Evolutionary conservation across 2,113 vertebrate species (phyloP).

Genomic region (Dipodomys stephensi): DNA sequence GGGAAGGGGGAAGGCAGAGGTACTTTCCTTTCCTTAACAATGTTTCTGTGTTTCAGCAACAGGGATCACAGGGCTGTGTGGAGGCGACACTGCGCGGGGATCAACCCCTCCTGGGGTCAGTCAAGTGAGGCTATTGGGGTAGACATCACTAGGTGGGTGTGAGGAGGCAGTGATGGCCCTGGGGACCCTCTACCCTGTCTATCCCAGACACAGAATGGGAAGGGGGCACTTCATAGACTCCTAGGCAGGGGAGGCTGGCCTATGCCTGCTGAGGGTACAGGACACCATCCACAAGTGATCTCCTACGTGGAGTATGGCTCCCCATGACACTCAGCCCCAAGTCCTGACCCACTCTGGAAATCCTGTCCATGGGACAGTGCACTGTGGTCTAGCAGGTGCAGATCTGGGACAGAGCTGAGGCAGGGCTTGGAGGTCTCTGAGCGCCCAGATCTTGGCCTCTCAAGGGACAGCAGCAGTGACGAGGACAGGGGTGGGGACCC

Average conservation of each 20-base stretch:
- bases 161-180: too few species aligned
- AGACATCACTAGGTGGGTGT: neutral
- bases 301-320: too few species aligned
- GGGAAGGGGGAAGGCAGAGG: neutral
- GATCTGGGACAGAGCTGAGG: too few species aligned
- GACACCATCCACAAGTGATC: too few species aligned
- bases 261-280: too few species aligned
- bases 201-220: accelerated
- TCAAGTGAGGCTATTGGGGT: neutral
- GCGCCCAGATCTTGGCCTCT: neutral
- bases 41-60: too few species aligned
- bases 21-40: neutral
- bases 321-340: neutral
- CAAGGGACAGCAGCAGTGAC: neutral
- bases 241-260: neutral
- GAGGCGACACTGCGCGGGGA: neutral
- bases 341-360: too few species aligned
- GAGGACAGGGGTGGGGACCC: neutral
- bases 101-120: neutral
- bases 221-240: neutral
- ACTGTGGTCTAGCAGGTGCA: too few species aligned
- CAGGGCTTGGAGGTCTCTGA: too few species aligned
- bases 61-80: too few species aligned
- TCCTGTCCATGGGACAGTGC: too few species aligned
- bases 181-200: neutral